phyloP scores from a whole-genome alignment of 2,888 invertebrate species.

The Uloborus plumipes region DNA sequence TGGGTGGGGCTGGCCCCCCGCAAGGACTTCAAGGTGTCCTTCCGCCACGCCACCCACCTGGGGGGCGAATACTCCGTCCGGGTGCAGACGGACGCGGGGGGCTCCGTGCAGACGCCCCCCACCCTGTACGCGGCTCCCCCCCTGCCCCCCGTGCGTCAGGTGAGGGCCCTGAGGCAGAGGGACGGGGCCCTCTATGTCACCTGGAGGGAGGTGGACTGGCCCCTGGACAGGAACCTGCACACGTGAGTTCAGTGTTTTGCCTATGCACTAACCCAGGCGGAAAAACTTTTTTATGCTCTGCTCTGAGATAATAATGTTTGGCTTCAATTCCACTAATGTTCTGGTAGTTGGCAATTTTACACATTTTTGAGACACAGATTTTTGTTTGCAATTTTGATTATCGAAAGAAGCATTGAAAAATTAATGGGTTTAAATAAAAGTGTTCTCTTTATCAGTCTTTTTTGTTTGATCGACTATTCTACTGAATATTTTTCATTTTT shows the following conservation, averaged over 20 bases:
- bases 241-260: constrained; percentile 62
- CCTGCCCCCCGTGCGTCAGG: constrained; percentile 78
- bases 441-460: too few relatives aligned
- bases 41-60: constrained; percentile 72
- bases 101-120: constrained; percentile 74
- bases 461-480: too few relatives aligned
- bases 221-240: constrained; percentile 63
- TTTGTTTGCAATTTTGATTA: too few relatives aligned
- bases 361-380: too few relatives aligned
- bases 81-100: constrained; percentile 72
- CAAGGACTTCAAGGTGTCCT: constrained; percentile 68
- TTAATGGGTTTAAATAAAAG: too few relatives aligned
- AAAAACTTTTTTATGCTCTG: too few relatives aligned
- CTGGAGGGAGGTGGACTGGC: constrained; percentile 76
- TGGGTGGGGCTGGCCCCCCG: constrained; percentile 68
- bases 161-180: constrained; percentile 76
- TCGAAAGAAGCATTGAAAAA: too few relatives aligned
- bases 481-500: too few relatives aligned
- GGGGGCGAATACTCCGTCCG: constrained; percentile 75
- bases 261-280: too few relatives aligned
- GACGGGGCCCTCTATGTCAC: constrained; percentile 78
- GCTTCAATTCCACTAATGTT: too few relatives aligned
- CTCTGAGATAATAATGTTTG: too few relatives aligned
- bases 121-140: constrained; percentile 75
- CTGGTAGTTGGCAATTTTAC: too few relatives aligned